A percentile compares a stretch with the other conserved stretches of the same genome.
phyloP scores from a whole-genome alignment of 2,797 vertebrate species.

The Natrix natrix region DNA sequence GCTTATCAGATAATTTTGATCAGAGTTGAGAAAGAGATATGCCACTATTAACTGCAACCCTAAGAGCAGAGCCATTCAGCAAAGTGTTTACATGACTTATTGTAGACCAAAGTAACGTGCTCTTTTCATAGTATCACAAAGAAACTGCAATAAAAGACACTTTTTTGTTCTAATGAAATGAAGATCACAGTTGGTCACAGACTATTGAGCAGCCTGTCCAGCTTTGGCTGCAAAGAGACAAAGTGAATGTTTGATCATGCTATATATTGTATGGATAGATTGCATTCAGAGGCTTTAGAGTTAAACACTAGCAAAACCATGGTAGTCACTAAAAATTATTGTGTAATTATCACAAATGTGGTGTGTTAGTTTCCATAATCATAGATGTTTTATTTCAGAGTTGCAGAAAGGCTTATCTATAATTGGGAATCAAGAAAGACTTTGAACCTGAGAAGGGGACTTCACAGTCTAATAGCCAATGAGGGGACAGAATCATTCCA shows the following conservation, averaged over 20 bases:
- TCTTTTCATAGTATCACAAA: fast-evolving
- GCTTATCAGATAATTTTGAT: conserved; percentile 65
- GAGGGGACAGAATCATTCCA: neutral
- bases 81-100: conserved; percentile 58
- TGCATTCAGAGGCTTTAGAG: neutral
- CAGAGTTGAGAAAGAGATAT: conserved; percentile 58
- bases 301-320: neutral
- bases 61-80: conserved; percentile 50
- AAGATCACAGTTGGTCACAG: neutral
- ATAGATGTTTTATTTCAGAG: neutral
- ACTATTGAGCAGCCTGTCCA: neutral
- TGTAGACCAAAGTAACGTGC: conserved; percentile 43
- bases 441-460: neutral
- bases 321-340: neutral
- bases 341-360: neutral
- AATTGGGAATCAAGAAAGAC: neutral
- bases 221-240: neutral
- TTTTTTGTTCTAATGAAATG: neutral
- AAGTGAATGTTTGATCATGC: neutral
- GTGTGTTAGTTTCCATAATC: neutral
- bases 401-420: neutral
- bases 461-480: neutral
- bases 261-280: neutral
- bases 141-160: conserved; percentile 1
- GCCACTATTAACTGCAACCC: conserved; percentile 58